Base-by-base conservation (phyloP, 1,140 invertebrate species). In the Drosophila pseudoananassae region DNA sequence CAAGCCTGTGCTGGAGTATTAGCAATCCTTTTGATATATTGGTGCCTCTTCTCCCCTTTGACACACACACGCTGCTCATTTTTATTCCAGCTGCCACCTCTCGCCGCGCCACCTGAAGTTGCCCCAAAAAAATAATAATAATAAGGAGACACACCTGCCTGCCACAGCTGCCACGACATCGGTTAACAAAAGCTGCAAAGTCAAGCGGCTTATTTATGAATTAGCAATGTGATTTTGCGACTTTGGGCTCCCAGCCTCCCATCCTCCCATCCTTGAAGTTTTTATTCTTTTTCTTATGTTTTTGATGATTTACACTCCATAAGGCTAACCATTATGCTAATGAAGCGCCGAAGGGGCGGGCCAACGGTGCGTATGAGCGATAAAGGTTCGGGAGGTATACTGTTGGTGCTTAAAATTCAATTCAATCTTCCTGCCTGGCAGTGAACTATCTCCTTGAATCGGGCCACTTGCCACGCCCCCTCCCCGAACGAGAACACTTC, bases 21-120 rank as follows among this genome's bases (percentile, higher is more conserved):
- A 70, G 69, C 82, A 87, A 87, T 81, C 74, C 77, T 81, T 85
- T 85, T 85, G 82, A 87, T 80, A 77, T 75, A 81, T 85, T 85
- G 76, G 68, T 60, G 70, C 69, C 73, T 85, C 66, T 81, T 81
- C 74, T 68, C 57, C 72, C 74, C 15, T 23, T 49, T 49, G 57
- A 14, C 7, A 43, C 53, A 68, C 51, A 40, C 66, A 50, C 56
- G 46, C 40, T 33, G 40, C 52, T 64, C 36, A 56, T 55, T 54
- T 63, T 71, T 31, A 49, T 52, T 66, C 47, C 29, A 14, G 25
- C 33, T 20, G 20, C 40, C 45, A 3, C 20, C n/a, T 49, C 29
- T 38, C n/a, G 27, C 20, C 53, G 8, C 38, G 38, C 50, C 55
- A 59, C 56, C 56, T 59, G 56, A 23, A 46, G 7, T 23, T 46